These are phyloP conservation scores for Huso huso DNA, from an alignment of 2,797 vertebrate species.

Conservation along the genomic window DNA sequence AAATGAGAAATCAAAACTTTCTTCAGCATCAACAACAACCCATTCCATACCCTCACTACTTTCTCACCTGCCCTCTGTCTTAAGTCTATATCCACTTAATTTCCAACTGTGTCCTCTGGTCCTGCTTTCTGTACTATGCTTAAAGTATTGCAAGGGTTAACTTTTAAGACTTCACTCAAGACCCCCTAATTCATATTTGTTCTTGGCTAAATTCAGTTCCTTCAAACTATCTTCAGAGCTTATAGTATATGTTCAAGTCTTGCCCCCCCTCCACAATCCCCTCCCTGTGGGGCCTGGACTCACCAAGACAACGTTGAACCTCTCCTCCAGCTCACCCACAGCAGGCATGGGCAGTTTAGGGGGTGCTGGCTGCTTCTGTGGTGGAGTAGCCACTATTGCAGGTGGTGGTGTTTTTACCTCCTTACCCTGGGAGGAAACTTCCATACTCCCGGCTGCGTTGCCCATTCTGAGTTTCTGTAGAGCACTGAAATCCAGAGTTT, in stretches of 20 bases:
- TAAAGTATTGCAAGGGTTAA: too few species aligned
- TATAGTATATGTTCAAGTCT: neutral
- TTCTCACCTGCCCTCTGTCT: too few species aligned
- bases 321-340: conserved; percentile 76
- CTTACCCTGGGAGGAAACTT: conserved; percentile 48
- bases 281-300: conserved; percentile 39
- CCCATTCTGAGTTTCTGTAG: conserved; percentile 74
- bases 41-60: too few species aligned
- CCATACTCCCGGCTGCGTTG: conserved; percentile 70
- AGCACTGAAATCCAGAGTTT: conserved; percentile 55
- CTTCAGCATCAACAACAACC: too few species aligned
- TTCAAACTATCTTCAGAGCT: too few species aligned
- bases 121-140: too few species aligned
- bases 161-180: too few species aligned
- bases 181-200: too few species aligned
- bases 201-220: too few species aligned
- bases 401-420: conserved; percentile 48
- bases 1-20: too few species aligned
- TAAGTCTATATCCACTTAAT: too few species aligned
- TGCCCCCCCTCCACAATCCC: neutral
- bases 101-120: too few species aligned
- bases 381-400: conserved; percentile 36
- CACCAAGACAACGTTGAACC: conserved; percentile 82
- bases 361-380: conserved; percentile 59
- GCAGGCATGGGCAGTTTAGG: conserved; percentile 76